These are phyloP conservation scores for Odontocerum albicorne DNA, from an alignment of 2,888 invertebrate genomes.

Conservation along the genomic window DNA sequence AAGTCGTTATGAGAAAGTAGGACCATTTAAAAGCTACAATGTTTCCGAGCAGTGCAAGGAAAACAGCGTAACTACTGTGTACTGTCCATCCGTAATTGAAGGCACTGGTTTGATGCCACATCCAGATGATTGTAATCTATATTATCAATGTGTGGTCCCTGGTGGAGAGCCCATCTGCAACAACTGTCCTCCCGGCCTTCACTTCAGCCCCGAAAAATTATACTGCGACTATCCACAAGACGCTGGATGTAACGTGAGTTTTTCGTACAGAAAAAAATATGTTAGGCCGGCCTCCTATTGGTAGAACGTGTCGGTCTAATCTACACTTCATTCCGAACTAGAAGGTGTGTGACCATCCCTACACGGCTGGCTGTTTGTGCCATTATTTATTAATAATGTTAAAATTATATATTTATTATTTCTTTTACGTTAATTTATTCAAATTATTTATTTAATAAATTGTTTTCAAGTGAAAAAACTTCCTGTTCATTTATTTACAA, in stretches of 20 bases:
- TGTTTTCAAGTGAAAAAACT: no score
- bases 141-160: constrained; percentile 25
- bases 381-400: no score
- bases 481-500: no score
- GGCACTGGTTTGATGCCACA: constrained; percentile 26
- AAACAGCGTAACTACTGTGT: constrained; percentile 38
- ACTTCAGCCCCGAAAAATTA: not conserved
- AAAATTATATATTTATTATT: no score
- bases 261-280: no score
- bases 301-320: constrained; percentile 23
- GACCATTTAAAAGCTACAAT: constrained; percentile 16
- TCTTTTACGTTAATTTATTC: no score
- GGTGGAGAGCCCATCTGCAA: constrained; percentile 23
- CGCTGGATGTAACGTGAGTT: constrained; percentile 41
- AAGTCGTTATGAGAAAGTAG: no score
- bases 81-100: constrained; percentile 33
- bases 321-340: constrained; percentile 5
- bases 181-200: constrained; percentile 26
- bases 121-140: constrained; percentile 22
- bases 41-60: not conserved
- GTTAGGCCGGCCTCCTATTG: no score
- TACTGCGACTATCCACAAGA: constrained; percentile 35
- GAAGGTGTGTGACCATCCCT: constrained; percentile 19
- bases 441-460: no score
- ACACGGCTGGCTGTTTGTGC: constrained; percentile 14